Percentiles rank a stretch among this genome's conserved stretches.
phyloP scores from a whole-genome alignment of 2,888 invertebrate genomes.

The Furcula furcula region DNA sequence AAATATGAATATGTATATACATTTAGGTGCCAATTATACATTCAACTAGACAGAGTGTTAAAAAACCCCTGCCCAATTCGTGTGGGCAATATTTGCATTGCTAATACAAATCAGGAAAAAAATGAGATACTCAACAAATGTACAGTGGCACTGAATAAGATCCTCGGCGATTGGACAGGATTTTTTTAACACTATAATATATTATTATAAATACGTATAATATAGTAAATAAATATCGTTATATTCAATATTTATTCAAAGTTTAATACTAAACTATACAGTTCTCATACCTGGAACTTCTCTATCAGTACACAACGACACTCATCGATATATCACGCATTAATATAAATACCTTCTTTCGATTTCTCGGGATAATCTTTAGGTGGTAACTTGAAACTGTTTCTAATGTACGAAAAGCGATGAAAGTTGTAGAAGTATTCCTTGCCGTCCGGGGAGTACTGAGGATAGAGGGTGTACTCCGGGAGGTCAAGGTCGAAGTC shows the following conservation, averaged over 20 bases:
- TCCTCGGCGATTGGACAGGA: no score
- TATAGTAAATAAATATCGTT: conserved; percentile 2
- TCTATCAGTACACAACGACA: neutral
- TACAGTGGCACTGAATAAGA: no score
- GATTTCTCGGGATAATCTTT: conserved; percentile 62
- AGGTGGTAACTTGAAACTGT: conserved; percentile 68
- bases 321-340: conserved; percentile 50
- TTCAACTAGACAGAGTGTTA: no score
- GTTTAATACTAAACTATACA: no score
- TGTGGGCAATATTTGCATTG: no score
- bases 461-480: conserved; percentile 67
- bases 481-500: conserved; percentile 63
- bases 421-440: conserved; percentile 77
- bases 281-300: no score
- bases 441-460: conserved; percentile 72
- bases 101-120: no score
- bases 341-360: conserved; percentile 68
- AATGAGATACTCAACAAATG: no score
- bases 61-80: no score
- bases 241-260: no score
- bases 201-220: conserved; percentile 5
- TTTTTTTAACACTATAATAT: conserved; percentile 4
- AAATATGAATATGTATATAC: no score
- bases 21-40: no score
- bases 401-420: conserved; percentile 67